Evolutionary conservation across 2,113 vertebrate species (phyloP).

Genomic region (Nettapus auritus): DNA sequence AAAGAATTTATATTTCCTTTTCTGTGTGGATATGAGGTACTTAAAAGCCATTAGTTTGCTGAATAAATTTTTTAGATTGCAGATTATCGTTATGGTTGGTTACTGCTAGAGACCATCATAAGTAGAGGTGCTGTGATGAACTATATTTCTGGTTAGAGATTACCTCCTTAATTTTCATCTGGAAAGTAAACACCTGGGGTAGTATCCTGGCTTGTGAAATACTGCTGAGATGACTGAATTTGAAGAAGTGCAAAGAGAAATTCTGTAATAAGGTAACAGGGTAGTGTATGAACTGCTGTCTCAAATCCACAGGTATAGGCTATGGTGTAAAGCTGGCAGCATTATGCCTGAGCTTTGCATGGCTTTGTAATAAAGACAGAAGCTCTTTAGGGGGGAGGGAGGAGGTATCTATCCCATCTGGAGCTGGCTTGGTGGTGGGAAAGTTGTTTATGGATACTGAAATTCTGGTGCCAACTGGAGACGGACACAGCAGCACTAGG

Average conservation of each 20-base stretch:
- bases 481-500: too few species aligned
- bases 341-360: background rate
- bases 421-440: background rate
- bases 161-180: background rate
- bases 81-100: background rate
- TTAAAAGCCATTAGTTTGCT: background rate
- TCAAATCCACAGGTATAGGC: background rate
- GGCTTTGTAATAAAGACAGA: background rate
- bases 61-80: background rate
- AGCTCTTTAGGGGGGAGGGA: background rate
- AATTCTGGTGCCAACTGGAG: background rate
- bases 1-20: slow-evolving; percentile 7
- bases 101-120: background rate
- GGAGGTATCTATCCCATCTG: background rate
- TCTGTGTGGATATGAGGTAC: background rate
- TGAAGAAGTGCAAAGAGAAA: background rate
- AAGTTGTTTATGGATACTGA: background rate
- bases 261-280: background rate
- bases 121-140: background rate
- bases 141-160: background rate
- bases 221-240: background rate
- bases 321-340: background rate
- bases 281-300: too few species aligned
- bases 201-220: background rate
- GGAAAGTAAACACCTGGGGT: background rate